These are phyloP conservation scores for Willisornis vidua DNA, from an alignment of 2,113 vertebrate species.

Conservation along the genomic window DNA sequence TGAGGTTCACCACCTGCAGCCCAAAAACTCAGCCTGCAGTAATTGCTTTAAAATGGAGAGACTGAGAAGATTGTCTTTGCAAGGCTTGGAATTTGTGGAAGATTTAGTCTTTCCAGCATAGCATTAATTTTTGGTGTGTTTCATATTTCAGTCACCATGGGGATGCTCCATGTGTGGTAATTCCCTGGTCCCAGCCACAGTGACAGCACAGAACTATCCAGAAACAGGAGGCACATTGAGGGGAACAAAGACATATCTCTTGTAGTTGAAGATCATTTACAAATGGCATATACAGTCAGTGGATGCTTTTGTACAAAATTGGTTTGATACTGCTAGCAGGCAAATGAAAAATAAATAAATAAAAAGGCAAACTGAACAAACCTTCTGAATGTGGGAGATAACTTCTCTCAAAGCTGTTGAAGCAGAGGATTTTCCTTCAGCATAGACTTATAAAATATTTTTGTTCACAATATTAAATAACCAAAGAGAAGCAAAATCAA, in stretches of 20 bases:
- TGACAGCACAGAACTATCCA: background rate
- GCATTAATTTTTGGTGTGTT: background rate
- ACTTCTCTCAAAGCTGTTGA: background rate
- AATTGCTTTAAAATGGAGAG: background rate
- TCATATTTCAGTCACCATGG: background rate
- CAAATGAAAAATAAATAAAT: background rate
- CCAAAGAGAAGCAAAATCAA: background rate
- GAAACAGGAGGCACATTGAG: background rate
- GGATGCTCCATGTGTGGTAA: background rate
- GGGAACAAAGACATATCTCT: background rate
- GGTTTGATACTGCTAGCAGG: background rate
- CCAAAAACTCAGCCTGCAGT: background rate
- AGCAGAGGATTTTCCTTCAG: background rate
- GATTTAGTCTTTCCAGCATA: background rate
- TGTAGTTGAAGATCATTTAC: background rate
- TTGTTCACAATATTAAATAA: background rate
- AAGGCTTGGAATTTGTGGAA: background rate
- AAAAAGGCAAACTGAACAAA: background rate
- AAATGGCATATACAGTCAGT: background rate
- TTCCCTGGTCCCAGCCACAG: background rate
- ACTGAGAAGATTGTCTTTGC: background rate
- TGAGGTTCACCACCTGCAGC: background rate
- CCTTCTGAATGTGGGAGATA: background rate
- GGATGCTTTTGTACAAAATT: background rate
- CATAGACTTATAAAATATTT: background rate